phyloP scores from a whole-genome alignment of 2,113 vertebrate genomes.

The Trinectes maculatus region DNA sequence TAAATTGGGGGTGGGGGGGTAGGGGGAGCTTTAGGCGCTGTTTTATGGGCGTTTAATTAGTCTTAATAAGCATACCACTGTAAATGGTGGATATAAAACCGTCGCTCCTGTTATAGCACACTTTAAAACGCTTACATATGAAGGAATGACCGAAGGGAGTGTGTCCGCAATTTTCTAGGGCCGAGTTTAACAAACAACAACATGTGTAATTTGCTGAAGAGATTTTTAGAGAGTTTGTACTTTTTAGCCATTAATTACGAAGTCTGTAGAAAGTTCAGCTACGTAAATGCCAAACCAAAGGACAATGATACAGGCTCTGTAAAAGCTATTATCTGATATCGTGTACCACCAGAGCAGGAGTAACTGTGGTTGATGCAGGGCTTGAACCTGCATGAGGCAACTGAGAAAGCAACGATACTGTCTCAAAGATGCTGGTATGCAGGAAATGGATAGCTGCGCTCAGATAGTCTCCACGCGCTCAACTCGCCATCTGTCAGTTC shows the following conservation, averaged over 20 bases:
- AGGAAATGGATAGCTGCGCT: slow-evolving; percentile 50
- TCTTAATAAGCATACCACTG: slow-evolving; percentile 3
- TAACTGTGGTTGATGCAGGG: slow-evolving; percentile 1
- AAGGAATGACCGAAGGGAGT: slow-evolving; percentile 18
- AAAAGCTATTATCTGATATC: slow-evolving; percentile 21
- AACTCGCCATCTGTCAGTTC: slow-evolving; percentile 41
- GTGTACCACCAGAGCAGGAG: slow-evolving; percentile 29
- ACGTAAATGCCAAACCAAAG: slow-evolving; percentile 20
- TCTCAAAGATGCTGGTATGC: slow-evolving; percentile 49
- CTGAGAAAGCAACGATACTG: slow-evolving; percentile 34
- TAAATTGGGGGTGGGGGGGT: slow-evolving; percentile 39
- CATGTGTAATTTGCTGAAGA: background rate
- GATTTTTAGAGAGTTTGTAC: background rate
- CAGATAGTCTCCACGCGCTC: slow-evolving; percentile 8
- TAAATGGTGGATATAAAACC: background rate
- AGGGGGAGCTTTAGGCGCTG: slow-evolving; percentile 28
- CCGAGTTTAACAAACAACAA: background rate
- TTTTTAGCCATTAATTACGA: background rate
- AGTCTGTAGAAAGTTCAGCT: slow-evolving; percentile 18
- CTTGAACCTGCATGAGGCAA: slow-evolving; percentile 40
- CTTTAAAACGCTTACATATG: background rate
- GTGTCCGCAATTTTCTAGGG: too few relatives aligned
- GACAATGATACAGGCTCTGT: background rate
- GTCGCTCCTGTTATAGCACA: slow-evolving; percentile 1
- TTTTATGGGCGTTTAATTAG: slow-evolving; percentile 28